Conservation (phyloP, 2,113 vertebrate genomes). For the Tachycineta bicolor region DNA sequence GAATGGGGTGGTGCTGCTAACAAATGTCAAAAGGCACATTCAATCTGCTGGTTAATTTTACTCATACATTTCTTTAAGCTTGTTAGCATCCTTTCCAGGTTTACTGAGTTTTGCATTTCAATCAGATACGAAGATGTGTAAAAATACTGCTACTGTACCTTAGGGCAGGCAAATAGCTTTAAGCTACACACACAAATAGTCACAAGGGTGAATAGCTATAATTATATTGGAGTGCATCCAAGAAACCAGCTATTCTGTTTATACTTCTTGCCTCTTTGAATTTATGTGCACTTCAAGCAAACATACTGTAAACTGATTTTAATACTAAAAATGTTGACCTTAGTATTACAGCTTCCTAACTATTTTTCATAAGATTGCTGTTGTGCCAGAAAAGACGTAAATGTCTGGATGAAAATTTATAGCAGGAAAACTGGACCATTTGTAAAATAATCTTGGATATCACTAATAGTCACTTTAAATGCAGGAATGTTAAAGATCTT, state of each 20-base stretch:
- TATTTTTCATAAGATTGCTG: slow-evolving; percentile 37
- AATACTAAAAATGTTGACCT: slow-evolving; percentile 70
- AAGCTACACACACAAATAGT: slow-evolving; percentile 87
- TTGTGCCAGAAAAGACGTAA: slow-evolving; percentile 24
- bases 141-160: slow-evolving; percentile 82
- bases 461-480: neutral
- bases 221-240: slow-evolving; percentile 92
- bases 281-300: slow-evolving; percentile 91
- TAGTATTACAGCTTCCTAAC: slow-evolving; percentile 40
- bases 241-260: slow-evolving; percentile 85
- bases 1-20: slow-evolving; percentile 4
- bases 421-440: neutral
- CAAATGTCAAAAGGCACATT: slow-evolving; percentile 35
- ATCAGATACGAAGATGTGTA: slow-evolving; percentile 66
- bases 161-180: slow-evolving; percentile 86
- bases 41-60: slow-evolving; percentile 64
- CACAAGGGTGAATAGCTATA: slow-evolving; percentile 95
- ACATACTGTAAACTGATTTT: slow-evolving; percentile 75
- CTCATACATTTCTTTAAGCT: slow-evolving; percentile 65
- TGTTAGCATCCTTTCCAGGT: slow-evolving; percentile 63
- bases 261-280: slow-evolving; percentile 89
- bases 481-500: neutral
- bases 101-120: slow-evolving; percentile 73
- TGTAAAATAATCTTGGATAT: neutral
- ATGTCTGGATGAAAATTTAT: neutral